These are phyloP conservation scores for Leuctra nigra DNA, from an alignment of 2,888 invertebrate species.

Conservation along the genomic window DNA sequence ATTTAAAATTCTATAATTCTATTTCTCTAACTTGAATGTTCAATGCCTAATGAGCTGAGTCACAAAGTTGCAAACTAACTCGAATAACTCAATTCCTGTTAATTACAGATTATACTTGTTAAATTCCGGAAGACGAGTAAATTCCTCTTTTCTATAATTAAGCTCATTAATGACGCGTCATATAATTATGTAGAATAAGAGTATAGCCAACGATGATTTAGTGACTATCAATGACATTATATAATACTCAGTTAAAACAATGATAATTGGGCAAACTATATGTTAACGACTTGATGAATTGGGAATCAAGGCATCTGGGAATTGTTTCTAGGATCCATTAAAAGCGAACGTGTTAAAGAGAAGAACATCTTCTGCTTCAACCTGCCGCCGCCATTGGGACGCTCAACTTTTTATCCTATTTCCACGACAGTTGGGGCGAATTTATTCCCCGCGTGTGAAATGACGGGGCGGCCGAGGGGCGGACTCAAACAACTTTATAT, in stretches of 20 bases:
- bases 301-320: not conserved
- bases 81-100: conserved; percentile 10
- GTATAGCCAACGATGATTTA: not conserved
- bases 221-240: not conserved
- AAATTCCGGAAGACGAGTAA: not conserved
- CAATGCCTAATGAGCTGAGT: conserved; percentile 17
- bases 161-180: not conserved
- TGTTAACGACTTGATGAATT: conserved; percentile 3
- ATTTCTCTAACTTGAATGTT: conserved; percentile 16
- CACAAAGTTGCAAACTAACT: conserved; percentile 6
- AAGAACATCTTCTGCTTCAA: not conserved
- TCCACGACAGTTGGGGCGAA: not conserved
- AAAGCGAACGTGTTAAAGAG: conserved; percentile 20
- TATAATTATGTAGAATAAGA: not conserved
- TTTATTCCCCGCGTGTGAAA: conserved; percentile 18
- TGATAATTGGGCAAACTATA: not conserved
- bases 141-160: conserved; percentile 3
- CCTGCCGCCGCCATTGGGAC: not conserved
- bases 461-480: conserved; percentile 3
- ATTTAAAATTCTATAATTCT: conserved; percentile 11
- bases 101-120: conserved; percentile 12
- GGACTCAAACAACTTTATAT: conserved; percentile 10
- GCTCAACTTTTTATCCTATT: conserved; percentile 2
- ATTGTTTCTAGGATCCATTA: conserved; percentile 16
- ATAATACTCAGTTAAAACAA: no score